Base-by-base conservation (phyloP, 92 coral and sea anemone genomes). In the Porites divaricata region DNA sequence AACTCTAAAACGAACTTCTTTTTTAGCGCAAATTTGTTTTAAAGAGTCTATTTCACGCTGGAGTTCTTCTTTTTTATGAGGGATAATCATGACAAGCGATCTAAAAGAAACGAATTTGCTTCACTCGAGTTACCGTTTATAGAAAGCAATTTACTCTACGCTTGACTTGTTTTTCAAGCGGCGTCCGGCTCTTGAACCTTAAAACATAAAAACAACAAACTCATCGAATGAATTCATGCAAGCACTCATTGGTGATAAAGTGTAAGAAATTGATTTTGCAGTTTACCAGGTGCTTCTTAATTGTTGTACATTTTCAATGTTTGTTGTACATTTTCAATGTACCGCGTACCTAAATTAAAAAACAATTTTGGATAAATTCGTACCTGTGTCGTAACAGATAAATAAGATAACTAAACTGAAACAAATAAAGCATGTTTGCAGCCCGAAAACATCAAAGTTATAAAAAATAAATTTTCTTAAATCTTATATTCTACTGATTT, bases 41-140 rank as follows among this genome's bases (percentile, higher is more conserved):
- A 69, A 80, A 80, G 85, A 70, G 73, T 66, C 56, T 76, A 66
- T 78, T 78, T 65, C 63, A 80, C 76, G 85, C 53, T 16, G 48
- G 35, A 41, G 7, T 80, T 80, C 76, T 56, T 12, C 22, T 20
- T 67, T 35, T 77, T 80, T 70, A 63, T 66, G 57, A n/a, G 20
- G 12, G 67, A 70, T 57, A 48, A 69, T 58, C 61, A 80, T 45
- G 19, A 70, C 17, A 56, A 80, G 52, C 85, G 76, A 20, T 53
- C 70, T 61, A 9, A 66, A 78, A 35, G 45, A 54, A 70, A 51
- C 67, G 75, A 56, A 77, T 63, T 53, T 67, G 67, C 66, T 45
- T 67, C 84, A 79, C 84, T 80, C 58, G 22, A 69, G 74, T 80
- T 68, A 70, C 16, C 69, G 75, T 80, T 70, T 70, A 20, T 80